Percentiles rank a stretch among this genome's conserved stretches.
These are phyloP conservation scores for Spodoptera picta DNA, from an alignment of 2,888 invertebrate species.

Conservation along the genomic window DNA sequence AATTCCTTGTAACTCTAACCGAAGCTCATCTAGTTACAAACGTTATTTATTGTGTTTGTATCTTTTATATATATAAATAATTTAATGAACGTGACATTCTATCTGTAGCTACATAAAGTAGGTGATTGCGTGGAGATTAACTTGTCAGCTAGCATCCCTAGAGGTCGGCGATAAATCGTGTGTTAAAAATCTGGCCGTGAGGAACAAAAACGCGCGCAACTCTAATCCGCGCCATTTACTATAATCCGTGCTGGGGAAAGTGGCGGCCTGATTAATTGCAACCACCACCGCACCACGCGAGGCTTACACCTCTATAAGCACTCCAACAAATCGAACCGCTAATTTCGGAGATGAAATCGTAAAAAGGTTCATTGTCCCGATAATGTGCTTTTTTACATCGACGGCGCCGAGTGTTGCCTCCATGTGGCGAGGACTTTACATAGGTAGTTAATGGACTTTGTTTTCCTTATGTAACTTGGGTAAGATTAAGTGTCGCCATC, in stretches of 20 bases:
- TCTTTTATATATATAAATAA: slow-evolving; percentile 14
- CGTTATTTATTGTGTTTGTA: slow-evolving; percentile 7
- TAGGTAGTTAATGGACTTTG: too few species aligned
- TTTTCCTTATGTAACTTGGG: too few species aligned
- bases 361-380: slow-evolving; percentile 3
- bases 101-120: slow-evolving; percentile 39
- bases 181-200: slow-evolving; percentile 64
- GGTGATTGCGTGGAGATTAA: slow-evolving; percentile 50
- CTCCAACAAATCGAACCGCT: slow-evolving; percentile 38
- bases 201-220: slow-evolving; percentile 62
- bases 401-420: neutral
- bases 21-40: slow-evolving; percentile 15
- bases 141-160: slow-evolving; percentile 48
- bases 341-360: slow-evolving; percentile 29
- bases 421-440: neutral
- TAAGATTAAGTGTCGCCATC: too few species aligned
- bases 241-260: slow-evolving; percentile 69
- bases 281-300: slow-evolving; percentile 32
- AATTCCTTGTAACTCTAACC: slow-evolving; percentile 13
- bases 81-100: neutral
- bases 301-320: slow-evolving; percentile 41
- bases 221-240: slow-evolving; percentile 74
- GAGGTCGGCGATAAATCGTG: slow-evolving; percentile 63
- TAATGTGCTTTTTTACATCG: slow-evolving; percentile 1
- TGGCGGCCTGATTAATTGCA: slow-evolving; percentile 75